Conservation (phyloP, 2,113 vertebrate genomes). For the Podarcis muralis region DNA sequence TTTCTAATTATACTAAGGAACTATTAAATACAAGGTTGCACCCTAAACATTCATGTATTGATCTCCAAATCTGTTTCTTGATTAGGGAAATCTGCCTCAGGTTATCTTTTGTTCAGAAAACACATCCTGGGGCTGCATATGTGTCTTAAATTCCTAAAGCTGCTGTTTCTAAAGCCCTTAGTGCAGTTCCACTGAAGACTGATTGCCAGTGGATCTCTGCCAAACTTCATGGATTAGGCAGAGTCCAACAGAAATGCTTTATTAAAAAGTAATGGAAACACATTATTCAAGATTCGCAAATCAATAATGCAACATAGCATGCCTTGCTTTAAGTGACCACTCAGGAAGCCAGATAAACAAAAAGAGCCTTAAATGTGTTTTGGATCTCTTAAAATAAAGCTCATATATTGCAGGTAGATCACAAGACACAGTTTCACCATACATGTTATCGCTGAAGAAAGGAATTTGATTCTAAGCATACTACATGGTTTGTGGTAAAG, state of each 20-base stretch:
- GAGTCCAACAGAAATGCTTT: constrained; percentile 49
- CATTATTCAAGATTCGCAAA: constrained; percentile 45
- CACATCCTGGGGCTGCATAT: constrained; percentile 27
- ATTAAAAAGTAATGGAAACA: constrained; percentile 56
- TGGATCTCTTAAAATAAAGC: constrained; percentile 11
- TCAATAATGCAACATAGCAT: constrained; percentile 19
- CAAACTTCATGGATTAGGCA: constrained; percentile 47
- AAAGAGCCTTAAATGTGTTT: constrained; percentile 4
- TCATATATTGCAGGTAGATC: background rate
- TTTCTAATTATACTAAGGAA: background rate
- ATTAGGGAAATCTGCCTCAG: background rate
- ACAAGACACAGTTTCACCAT: background rate
- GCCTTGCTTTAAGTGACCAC: constrained; percentile 38
- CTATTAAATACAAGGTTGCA: background rate
- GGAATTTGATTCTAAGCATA: background rate
- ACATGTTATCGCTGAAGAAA: background rate
- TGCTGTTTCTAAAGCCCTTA: constrained; percentile 56
- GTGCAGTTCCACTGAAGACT: constrained; percentile 47
- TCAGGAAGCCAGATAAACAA: constrained; percentile 27
- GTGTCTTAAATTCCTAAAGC: constrained; percentile 36
- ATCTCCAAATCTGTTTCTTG: background rate
- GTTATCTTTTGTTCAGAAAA: background rate
- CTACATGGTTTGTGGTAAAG: background rate
- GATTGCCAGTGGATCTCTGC: constrained; percentile 36
- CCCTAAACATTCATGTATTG: background rate